A percentile compares a stretch with the other conserved stretches of the same genome.
phyloP scores from a whole-genome alignment of 1,140 invertebrate species.

The Zaprionus ghesquierei region DNA sequence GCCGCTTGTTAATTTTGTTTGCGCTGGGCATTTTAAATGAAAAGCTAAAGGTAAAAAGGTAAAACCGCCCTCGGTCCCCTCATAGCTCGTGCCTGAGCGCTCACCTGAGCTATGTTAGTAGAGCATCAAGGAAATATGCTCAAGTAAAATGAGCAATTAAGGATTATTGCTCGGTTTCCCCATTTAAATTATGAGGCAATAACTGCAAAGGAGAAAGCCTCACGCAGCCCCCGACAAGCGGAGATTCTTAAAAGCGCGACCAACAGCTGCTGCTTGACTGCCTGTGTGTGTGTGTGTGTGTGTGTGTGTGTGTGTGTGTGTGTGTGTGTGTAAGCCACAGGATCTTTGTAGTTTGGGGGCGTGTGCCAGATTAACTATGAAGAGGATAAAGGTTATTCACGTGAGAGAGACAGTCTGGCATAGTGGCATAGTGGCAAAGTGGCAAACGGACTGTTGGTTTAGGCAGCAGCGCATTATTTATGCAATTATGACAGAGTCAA shows the following conservation, averaged over 20 bases:
- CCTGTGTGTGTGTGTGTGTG: neutral
- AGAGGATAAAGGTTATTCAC: neutral
- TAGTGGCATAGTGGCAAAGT: no score
- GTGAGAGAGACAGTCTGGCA: neutral
- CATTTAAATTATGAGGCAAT: constrained; percentile 68
- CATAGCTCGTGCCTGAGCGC: neutral
- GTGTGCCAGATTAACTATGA: constrained; percentile 23
- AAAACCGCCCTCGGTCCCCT: constrained; percentile 2
- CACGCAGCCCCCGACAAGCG: neutral
- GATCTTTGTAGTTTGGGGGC: constrained; percentile 11
- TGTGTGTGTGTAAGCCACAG: constrained; percentile 18
- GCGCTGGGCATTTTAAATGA: constrained; percentile 77
- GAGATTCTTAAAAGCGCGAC: constrained; percentile 21
- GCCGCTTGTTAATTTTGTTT: constrained; percentile 64
- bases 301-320: constrained; percentile 4
- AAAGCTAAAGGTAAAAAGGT: constrained; percentile 50
- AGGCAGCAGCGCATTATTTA: neutral
- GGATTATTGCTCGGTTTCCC: constrained; percentile 74
- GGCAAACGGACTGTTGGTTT: neutral
- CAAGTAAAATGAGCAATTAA: constrained; percentile 80
- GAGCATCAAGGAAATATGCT: constrained; percentile 64
- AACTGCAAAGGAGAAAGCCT: constrained; percentile 34
- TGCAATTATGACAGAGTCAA: neutral
- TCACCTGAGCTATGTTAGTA: neutral
- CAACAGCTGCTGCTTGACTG: constrained; percentile 21